Evolutionary conservation across 2,888 invertebrate species (phyloP).

Genomic region (Tetragnatha montana): DNA sequence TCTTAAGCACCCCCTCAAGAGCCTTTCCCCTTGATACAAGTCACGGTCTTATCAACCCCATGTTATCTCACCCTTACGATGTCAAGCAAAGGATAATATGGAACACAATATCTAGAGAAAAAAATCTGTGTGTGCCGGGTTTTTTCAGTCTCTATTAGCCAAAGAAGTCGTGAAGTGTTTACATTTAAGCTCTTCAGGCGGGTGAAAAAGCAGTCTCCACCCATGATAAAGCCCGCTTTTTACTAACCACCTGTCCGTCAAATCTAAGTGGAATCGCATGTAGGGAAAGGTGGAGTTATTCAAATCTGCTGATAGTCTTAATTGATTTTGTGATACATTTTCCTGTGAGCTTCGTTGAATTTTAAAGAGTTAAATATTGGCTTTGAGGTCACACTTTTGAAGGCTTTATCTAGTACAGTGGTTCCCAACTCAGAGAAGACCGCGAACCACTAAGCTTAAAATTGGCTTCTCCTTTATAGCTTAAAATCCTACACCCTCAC

Average conservation of each 20-base stretch:
- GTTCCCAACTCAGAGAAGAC: too few species aligned
- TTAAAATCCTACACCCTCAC: too few species aligned
- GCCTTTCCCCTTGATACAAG: constrained; percentile 44
- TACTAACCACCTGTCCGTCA: constrained; percentile 49
- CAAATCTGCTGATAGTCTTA: too few species aligned
- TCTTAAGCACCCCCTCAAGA: constrained; percentile 59
- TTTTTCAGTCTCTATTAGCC: constrained; percentile 46
- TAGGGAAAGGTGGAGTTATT: neutral
- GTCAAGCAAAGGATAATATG: constrained; percentile 52
- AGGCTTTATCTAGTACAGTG: too few species aligned
- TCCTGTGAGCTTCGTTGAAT: too few species aligned
- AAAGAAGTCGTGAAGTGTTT: constrained; percentile 61
- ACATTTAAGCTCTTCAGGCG: constrained; percentile 50
- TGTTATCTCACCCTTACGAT: constrained; percentile 48
- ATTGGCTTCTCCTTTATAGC: too few species aligned
- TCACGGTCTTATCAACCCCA: constrained; percentile 31
- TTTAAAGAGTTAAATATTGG: too few species aligned
- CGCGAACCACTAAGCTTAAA: too few species aligned
- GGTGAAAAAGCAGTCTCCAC: constrained; percentile 8
- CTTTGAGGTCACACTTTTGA: too few species aligned
- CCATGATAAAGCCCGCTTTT: constrained; percentile 27
- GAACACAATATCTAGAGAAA: neutral
- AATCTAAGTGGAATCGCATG: constrained; percentile 55
- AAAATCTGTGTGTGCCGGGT: constrained; percentile 15
- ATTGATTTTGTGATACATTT: too few species aligned